These are phyloP conservation scores for Bombus sylvicola DNA, from an alignment of 1,140 invertebrate species.

Conservation along the genomic window DNA sequence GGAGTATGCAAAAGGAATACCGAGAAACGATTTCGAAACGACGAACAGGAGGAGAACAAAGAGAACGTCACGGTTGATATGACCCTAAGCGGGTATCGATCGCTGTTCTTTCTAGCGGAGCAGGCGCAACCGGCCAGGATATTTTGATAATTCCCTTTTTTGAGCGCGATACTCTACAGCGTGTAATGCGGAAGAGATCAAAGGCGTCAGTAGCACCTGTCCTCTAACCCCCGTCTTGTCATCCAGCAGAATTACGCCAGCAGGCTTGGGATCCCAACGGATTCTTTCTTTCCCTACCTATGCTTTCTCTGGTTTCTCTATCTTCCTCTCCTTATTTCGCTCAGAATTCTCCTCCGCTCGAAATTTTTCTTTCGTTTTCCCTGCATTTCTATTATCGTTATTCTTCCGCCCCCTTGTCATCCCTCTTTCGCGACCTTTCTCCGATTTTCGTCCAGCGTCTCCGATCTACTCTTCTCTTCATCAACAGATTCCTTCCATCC, in stretches of 20 bases:
- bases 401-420: background rate
- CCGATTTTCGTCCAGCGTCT: background rate
- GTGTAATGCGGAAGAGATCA: slow-evolving; percentile 82
- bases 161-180: slow-evolving; percentile 67
- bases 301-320: background rate
- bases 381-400: slow-evolving; percentile 10
- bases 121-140: slow-evolving; percentile 63
- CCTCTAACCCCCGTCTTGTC: slow-evolving; percentile 81
- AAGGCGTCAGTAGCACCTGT: slow-evolving; percentile 84
- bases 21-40: slow-evolving; percentile 29
- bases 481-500: background rate
- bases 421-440: background rate
- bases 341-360: slow-evolving; percentile 22
- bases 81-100: slow-evolving; percentile 60
- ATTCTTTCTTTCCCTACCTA: slow-evolving; percentile 45
- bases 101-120: slow-evolving; percentile 56
- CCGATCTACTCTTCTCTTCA: background rate
- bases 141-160: slow-evolving; percentile 78
- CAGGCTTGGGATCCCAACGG: slow-evolving; percentile 66
- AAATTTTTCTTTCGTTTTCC: slow-evolving; percentile 13
- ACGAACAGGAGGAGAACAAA: slow-evolving; percentile 43
- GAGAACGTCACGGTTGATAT: slow-evolving; percentile 49
- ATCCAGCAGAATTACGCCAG: slow-evolving; percentile 78
- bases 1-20: slow-evolving; percentile 34
- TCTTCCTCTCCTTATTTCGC: slow-evolving; percentile 23